A percentile compares a stretch with the other conserved stretches of the same genome.
Evolutionary conservation across 2,888 invertebrate species (phyloP).

Genomic region (Eristalis tenax): DNA sequence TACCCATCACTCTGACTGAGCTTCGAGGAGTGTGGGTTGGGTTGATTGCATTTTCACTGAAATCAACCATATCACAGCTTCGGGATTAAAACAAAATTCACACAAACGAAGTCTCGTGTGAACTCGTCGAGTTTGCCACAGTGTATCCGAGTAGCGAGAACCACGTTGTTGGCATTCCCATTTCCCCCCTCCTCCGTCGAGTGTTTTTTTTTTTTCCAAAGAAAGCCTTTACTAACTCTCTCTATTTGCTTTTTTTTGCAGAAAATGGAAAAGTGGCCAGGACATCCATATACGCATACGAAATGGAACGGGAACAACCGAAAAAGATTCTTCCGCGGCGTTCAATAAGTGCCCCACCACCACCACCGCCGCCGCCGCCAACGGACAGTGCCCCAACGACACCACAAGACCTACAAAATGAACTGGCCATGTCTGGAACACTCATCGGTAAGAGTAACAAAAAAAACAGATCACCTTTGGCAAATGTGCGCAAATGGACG

Average conservation of each 20-base stretch:
- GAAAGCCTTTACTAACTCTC: too few species aligned
- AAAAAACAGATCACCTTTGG: not conserved
- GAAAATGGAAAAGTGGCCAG: constrained; percentile 40
- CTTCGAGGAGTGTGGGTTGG: too few species aligned
- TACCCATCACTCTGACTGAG: too few species aligned
- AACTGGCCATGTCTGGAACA: constrained; percentile 76
- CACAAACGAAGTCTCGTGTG: too few species aligned
- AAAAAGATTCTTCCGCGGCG: constrained; percentile 72
- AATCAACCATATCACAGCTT: too few species aligned
- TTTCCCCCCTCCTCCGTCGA: too few species aligned
- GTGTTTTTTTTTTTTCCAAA: too few species aligned
- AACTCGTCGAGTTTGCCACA: too few species aligned
- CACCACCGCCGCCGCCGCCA: constrained; percentile 82
- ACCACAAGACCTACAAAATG: constrained; percentile 76
- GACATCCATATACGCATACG: constrained; percentile 49
- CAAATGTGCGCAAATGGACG: not conserved
- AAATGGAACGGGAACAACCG: constrained; percentile 74
- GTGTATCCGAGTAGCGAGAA: too few species aligned
- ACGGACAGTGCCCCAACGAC: constrained; percentile 76
- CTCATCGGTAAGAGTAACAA: constrained; percentile 74
- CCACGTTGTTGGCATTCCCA: too few species aligned
- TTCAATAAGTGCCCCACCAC: constrained; percentile 79
- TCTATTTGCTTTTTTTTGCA: not conserved
- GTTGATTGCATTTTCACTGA: too few species aligned
- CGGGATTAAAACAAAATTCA: too few species aligned